Conservation (phyloP, 2,888 invertebrate genomes). For the Hirtodrosophila confusa region DNA sequence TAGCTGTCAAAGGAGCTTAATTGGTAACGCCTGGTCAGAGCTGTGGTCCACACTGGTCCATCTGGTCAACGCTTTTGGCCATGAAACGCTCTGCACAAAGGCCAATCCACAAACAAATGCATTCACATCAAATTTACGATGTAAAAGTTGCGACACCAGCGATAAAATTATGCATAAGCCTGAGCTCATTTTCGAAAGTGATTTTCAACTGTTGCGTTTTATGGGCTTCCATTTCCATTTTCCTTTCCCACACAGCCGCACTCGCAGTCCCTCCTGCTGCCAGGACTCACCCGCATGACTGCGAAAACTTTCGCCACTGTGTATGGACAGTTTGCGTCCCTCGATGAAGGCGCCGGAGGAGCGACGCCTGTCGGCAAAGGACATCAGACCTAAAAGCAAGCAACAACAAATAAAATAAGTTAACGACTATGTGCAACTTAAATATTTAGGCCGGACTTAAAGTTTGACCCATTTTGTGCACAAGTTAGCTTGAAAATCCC, state of each 20-base stretch:
- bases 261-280: not conserved
- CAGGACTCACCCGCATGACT: constrained; percentile 81
- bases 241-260: not conserved
- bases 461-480: not conserved
- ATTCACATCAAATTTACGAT: constrained; percentile 66
- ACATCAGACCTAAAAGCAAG: constrained; percentile 81
- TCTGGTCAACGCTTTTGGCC: constrained; percentile 18
- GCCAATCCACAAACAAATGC: constrained; percentile 47
- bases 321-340: constrained; percentile 83
- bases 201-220: constrained; percentile 77
- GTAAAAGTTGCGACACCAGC: constrained; percentile 65
- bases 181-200: constrained; percentile 72
- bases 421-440: constrained; percentile 8
- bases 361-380: constrained; percentile 84
- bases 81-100: constrained; percentile 42
- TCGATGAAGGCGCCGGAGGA: constrained; percentile 84
- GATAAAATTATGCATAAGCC: constrained; percentile 73
- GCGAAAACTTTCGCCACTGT: constrained; percentile 84
- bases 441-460: not conserved
- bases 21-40: constrained; percentile 37
- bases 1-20: constrained; percentile 67
- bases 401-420: constrained; percentile 26
- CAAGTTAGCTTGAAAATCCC: too few relatives aligned
- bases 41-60: constrained; percentile 23
- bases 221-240: constrained; percentile 18